Conservation (phyloP, 2,797 vertebrate genomes). For the Anabas testudineus region DNA sequence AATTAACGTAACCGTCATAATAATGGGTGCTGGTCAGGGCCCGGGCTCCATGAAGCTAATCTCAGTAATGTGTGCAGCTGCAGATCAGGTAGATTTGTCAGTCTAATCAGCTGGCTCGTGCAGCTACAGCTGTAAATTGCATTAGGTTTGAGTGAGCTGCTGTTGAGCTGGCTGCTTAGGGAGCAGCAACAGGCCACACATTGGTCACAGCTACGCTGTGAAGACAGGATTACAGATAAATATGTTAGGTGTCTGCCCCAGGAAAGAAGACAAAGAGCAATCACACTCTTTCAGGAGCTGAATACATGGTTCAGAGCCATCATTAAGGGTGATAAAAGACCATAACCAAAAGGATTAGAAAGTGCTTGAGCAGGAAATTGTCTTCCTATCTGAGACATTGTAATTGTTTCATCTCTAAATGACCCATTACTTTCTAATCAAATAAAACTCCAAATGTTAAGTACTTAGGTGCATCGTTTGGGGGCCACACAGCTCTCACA, state of each 20-base stretch:
- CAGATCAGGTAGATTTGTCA: conserved; percentile 79
- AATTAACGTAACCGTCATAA: conserved; percentile 48
- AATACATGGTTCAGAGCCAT: conserved; percentile 66
- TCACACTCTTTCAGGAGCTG: conserved; percentile 56
- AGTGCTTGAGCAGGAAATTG: conserved; percentile 74
- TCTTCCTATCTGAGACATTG: conserved; percentile 58
- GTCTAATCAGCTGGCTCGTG: conserved; percentile 75
- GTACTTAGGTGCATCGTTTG: conserved; percentile 28
- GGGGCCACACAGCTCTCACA: conserved; percentile 14
- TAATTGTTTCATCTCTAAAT: conserved; percentile 73
- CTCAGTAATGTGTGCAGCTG: conserved; percentile 72
- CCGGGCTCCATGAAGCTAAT: conserved; percentile 62
- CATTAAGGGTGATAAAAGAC: conserved; percentile 76
- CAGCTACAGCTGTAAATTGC: conserved; percentile 76
- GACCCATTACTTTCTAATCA: conserved; percentile 71
- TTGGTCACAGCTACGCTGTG: conserved; percentile 78
- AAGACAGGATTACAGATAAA: conserved; percentile 82
- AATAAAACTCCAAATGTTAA: conserved; percentile 51
- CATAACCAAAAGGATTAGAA: conserved; percentile 75
- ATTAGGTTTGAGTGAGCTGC: conserved; percentile 73
- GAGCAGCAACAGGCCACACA: conserved; percentile 72
- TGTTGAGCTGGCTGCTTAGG: conserved; percentile 70
- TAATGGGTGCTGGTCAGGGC: conserved; percentile 59
- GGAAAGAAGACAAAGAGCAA: conserved; percentile 74
- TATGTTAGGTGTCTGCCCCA: conserved; percentile 78